A percentile compares a stretch with the other conserved stretches of the same genome.
Evolutionary conservation across 2,113 vertebrate species (phyloP).

Genomic region (Oreochromis tanganicae): DNA sequence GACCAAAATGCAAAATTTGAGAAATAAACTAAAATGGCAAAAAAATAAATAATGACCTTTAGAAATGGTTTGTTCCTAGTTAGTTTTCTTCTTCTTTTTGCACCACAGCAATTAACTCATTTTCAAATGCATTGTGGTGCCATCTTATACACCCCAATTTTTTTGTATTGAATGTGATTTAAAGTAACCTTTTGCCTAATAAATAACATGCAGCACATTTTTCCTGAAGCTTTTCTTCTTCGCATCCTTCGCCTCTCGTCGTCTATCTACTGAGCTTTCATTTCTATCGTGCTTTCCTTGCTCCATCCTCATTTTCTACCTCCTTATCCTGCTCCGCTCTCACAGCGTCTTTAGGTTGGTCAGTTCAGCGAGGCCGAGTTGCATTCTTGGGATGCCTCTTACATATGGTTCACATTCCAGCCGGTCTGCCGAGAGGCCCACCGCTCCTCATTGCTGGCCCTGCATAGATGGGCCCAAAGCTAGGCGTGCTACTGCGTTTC

Average conservation of each 20-base stretch:
- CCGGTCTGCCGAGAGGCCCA: slow-evolving; percentile 78
- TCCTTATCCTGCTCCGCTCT: slow-evolving; percentile 29
- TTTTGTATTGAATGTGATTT: neutral
- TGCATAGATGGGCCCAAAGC: slow-evolving; percentile 31
- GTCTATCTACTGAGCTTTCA: neutral
- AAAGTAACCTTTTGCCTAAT: neutral
- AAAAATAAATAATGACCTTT: neutral
- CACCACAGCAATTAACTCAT: neutral
- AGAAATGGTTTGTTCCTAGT: neutral
- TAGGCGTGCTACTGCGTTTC: slow-evolving; percentile 69
- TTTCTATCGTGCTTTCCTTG: neutral
- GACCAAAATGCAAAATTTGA: neutral
- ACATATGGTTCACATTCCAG: slow-evolving; percentile 98
- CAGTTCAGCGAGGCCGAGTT: slow-evolving; percentile 75
- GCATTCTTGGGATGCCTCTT: slow-evolving; percentile 92
- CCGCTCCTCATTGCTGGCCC: slow-evolving; percentile 71
- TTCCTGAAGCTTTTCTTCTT: neutral
- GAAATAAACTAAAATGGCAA: neutral
- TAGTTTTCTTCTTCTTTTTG: neutral
- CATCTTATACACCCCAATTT: neutral
- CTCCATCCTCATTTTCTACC: slow-evolving; percentile 1
- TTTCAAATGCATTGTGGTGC: neutral
- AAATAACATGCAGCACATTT: neutral
- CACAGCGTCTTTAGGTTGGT: slow-evolving; percentile 68
- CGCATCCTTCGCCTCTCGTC: neutral